Percentiles rank a stretch among this genome's conserved stretches.
Evolutionary conservation across 2,888 invertebrate genomes (phyloP).

Genomic region (Arrhopalites spinosus): DNA sequence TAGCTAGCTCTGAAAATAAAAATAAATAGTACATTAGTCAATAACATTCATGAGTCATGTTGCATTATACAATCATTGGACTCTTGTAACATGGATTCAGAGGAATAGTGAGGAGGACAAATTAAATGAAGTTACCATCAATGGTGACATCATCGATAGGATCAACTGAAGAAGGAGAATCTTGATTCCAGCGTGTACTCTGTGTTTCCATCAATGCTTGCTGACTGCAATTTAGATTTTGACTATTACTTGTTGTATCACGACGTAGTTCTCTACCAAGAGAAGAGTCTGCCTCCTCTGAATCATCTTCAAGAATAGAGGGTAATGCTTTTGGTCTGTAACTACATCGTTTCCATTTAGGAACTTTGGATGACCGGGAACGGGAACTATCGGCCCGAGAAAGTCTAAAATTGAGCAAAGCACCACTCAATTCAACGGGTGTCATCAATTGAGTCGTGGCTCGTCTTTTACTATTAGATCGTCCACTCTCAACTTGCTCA

Average conservation of each 20-base stretch:
- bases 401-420: conserved; percentile 27
- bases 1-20: conserved; percentile 77
- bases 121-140: conserved; percentile 64
- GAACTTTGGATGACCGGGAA: neutral
- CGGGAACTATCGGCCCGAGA: neutral
- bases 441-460: conserved; percentile 1
- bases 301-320: conserved; percentile 45
- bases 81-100: no score
- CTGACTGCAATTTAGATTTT: conserved; percentile 50
- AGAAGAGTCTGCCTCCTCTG: conserved; percentile 10
- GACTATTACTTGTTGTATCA: conserved; percentile 1
- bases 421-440: conserved; percentile 13
- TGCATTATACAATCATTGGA: no score
- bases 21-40: no score
- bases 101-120: no score
- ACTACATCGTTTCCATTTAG: conserved; percentile 24
- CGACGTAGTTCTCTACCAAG: no score
- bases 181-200: conserved; percentile 71
- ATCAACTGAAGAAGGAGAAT: conserved; percentile 56
- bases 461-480: neutral
- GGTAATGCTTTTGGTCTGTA: conserved; percentile 32
- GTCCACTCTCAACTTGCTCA: neutral
- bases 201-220: conserved; percentile 51
- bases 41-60: no score
- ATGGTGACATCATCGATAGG: conserved; percentile 77